Evolutionary conservation across 2,113 vertebrate genomes (phyloP).

Genomic region (Sakesphorus luctuosus): DNA sequence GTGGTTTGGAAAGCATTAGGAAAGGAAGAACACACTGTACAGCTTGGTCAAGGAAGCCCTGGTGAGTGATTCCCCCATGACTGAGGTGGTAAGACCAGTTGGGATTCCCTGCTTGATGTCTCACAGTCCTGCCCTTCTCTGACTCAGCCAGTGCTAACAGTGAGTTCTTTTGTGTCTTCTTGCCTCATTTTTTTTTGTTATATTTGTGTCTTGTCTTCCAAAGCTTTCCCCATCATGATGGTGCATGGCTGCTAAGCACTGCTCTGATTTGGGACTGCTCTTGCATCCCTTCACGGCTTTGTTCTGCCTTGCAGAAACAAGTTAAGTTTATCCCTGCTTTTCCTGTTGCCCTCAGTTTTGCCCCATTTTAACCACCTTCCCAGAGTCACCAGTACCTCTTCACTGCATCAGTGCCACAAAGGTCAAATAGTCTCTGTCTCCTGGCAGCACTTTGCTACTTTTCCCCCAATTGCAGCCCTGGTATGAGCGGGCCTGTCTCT

Average conservation of each 20-base stretch:
- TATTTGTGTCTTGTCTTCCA: neutral
- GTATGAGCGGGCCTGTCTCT: neutral
- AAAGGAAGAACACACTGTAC: neutral
- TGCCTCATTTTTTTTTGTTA: neutral
- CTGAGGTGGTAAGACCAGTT: neutral
- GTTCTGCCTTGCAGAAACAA: neutral
- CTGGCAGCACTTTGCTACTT: neutral
- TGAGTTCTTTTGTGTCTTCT: neutral
- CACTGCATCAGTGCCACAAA: neutral
- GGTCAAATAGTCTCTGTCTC: neutral
- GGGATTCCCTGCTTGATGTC: neutral
- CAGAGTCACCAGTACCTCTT: neutral
- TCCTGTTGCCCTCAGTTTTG: neutral
- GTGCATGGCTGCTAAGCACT: neutral
- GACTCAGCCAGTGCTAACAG: neutral
- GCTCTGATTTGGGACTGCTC: neutral
- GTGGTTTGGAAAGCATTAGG: neutral
- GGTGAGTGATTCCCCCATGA: neutral
- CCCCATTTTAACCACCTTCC: neutral
- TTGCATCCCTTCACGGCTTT: neutral
- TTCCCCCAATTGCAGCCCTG: neutral
- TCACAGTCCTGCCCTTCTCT: neutral
- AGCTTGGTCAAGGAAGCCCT: neutral
- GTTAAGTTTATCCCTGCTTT: neutral
- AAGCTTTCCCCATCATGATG: accelerated